Evolutionary conservation across 2,797 vertebrate genomes (phyloP).

Genomic region (Characodon lateralis): DNA sequence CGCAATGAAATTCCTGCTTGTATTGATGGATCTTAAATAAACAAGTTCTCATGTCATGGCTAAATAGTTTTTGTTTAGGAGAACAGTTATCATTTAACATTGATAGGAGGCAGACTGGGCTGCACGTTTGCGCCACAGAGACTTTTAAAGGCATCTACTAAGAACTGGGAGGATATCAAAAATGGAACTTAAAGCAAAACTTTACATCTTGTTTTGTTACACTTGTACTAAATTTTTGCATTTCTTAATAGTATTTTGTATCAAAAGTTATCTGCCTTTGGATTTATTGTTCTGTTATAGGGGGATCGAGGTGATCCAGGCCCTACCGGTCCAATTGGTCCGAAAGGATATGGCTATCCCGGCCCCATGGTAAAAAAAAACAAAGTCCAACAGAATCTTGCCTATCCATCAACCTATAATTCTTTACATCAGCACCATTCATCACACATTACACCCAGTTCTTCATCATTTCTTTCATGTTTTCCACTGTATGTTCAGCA

Average conservation of each 20-base stretch:
- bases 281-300: conserved; percentile 61
- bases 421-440: conserved; percentile 11
- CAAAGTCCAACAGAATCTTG: conserved; percentile 5
- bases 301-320: conserved; percentile 86
- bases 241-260: conserved; percentile 25
- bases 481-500: neutral
- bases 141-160: conserved; percentile 1
- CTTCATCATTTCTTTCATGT: conserved; percentile 19
- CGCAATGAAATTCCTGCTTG: neutral
- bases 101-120: conserved; percentile 14
- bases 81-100: conserved; percentile 11
- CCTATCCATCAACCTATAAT: conserved; percentile 18
- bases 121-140: neutral
- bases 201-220: conserved; percentile 1
- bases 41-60: neutral
- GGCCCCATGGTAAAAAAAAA: conserved; percentile 82
- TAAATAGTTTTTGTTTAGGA: conserved; percentile 2
- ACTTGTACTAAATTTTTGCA: conserved; percentile 24
- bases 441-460: neutral
- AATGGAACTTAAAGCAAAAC: neutral
- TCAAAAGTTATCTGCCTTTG: conserved; percentile 8
- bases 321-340: conserved; percentile 82
- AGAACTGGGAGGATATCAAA: conserved; percentile 7
- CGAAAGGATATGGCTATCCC: conserved; percentile 89
- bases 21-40: neutral